A percentile compares a stretch with the other conserved stretches of the same genome.
These are phyloP conservation scores for Eustalomyia histrio DNA, from an alignment of 2,888 invertebrate species.

Conservation along the genomic window DNA sequence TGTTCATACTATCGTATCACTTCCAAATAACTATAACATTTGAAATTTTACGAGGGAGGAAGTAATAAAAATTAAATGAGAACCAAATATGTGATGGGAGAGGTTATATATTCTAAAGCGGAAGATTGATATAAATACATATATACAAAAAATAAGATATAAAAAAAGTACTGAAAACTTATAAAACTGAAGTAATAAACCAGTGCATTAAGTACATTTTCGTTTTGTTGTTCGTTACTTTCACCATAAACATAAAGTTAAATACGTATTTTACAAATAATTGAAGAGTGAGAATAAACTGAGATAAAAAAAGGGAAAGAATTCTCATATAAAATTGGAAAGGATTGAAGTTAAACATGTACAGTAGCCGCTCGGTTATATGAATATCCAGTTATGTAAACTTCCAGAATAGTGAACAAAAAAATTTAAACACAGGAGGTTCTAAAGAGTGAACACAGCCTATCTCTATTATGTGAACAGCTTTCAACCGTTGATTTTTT, in stretches of 20 bases:
- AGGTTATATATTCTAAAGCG: neutral
- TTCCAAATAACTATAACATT: neutral
- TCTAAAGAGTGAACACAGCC: no score
- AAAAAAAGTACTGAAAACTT: slow-evolving; percentile 13
- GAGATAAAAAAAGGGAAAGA: neutral
- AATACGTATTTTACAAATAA: slow-evolving; percentile 9
- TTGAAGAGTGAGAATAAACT: neutral
- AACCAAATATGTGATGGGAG: neutral
- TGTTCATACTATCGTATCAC: neutral
- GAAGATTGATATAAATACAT: neutral
- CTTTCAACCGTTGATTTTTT: no score
- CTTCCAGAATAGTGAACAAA: no score
- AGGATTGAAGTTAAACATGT: slow-evolving; percentile 8
- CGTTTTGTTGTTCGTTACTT: neutral
- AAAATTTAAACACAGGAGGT: no score
- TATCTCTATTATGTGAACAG: no score
- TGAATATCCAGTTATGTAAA: no score
- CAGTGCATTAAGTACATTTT: neutral
- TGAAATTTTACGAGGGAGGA: neutral
- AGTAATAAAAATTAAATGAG: neutral
- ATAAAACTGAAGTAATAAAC: neutral
- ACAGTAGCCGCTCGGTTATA: no score
- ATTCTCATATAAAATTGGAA: slow-evolving; percentile 17
- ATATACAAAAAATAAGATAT: no score
- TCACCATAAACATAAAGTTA: slow-evolving; percentile 1